Evolutionary conservation across 1,140 invertebrate species (phyloP), one percentile per base, ranked within the genome.

Genomic region (Drosophila bifasciata): DNA sequence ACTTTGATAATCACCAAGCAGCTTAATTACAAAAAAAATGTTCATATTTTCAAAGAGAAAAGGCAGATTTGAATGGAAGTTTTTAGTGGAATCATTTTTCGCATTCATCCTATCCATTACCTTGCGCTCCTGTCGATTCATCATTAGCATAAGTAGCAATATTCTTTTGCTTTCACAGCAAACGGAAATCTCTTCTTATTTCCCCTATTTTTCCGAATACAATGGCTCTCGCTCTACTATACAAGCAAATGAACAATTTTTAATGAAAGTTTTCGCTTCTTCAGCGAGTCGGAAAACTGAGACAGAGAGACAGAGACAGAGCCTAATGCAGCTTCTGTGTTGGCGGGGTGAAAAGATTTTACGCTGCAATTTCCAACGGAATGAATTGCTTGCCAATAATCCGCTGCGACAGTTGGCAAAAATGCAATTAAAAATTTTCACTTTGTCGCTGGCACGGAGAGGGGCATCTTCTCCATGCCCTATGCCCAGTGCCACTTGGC

Each of bases 401-500:
- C 83, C 78, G 60, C 63, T 79, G 83, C 63, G 83, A 88, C 83
- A 88, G 78, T 88, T 88, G 83, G 83, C 83, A 88, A 88, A 88
- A 88, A 88, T 88, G 83, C 83, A 88, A 88, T 88, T 88, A 88
- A 88, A 88, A 88, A 83, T 86, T 68, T 85, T 81, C 74, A 88
- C 83, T 86, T 86, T 86, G 69, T 81, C 55, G 67, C 64, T 76
- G 57, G 52, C 41, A 53, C 28, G 16, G 13, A 32, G 69, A 45
- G 58, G 21, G 21, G n/a, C n/a, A n/a, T n/a, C n/a, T 55, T 3
- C 9, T 11, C 32, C 32, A 13, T 32, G 32, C 3, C 9, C 32
- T 11, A 11, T 32, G 15, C 16, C 11, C 32, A n/a, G 16, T 19
- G 7, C 3, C 16, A 2, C 23, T 25, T 13, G 5, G 17, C 2